Evolutionary conservation across 2,113 vertebrate genomes (phyloP).

Genomic region (Bambusicola thoracicus): DNA sequence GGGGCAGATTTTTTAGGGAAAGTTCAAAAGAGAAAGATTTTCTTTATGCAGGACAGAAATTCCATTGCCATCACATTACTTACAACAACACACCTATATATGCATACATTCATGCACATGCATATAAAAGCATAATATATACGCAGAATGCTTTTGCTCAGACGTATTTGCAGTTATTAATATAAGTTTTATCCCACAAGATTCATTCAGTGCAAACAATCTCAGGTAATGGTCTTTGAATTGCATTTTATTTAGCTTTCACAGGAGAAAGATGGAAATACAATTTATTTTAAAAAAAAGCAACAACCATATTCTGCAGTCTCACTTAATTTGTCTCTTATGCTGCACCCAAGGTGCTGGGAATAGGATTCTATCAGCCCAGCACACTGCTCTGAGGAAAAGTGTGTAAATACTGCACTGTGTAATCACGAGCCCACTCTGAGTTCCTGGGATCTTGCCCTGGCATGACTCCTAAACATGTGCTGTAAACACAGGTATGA

Average conservation of each 20-base stretch:
- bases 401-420: not conserved
- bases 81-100: not conserved
- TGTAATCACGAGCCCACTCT: not conserved
- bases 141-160: not conserved
- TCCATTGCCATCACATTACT: not conserved
- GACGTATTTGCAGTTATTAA: not conserved
- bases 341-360: not conserved
- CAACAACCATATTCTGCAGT: not conserved
- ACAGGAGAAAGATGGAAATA: not conserved
- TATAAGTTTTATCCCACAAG: not conserved
- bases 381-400: not conserved
- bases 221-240: not conserved
- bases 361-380: not conserved
- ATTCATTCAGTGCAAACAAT: not conserved
- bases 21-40: not conserved
- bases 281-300: not conserved
- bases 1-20: not conserved
- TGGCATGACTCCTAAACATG: not conserved
- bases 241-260: not conserved
- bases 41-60: not conserved
- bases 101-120: not conserved
- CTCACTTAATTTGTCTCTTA: not conserved
- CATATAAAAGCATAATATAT: not conserved
- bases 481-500: not conserved
- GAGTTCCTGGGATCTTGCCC: constrained; percentile 1